A percentile compares a stretch with the other conserved stretches of the same genome.
These are phyloP conservation scores for Cydia fagiglandana DNA, from an alignment of 1,140 invertebrate species.

Conservation along the genomic window DNA sequence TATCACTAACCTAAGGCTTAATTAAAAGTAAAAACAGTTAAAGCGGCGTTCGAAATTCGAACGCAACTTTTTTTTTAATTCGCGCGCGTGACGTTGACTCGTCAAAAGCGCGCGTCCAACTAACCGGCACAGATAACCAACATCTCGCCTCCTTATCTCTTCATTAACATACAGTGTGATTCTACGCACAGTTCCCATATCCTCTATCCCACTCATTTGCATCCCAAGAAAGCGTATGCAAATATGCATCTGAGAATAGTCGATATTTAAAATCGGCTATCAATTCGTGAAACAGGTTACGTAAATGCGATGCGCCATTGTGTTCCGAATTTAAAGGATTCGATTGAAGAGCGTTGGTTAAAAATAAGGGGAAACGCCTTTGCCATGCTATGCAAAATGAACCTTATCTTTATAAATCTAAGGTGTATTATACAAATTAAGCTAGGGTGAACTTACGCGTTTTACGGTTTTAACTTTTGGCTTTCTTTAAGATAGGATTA, in stretches of 20 bases:
- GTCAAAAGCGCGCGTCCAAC: constrained; percentile 68
- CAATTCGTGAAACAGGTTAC: constrained; percentile 76
- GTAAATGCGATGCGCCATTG: constrained; percentile 62
- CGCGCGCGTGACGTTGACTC: constrained; percentile 45
- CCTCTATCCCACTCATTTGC: constrained; percentile 64
- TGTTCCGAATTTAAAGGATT: constrained; percentile 35
- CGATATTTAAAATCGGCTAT: constrained; percentile 67
- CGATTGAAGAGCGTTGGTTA: background rate
- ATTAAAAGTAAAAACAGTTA: background rate
- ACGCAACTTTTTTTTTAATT: constrained; percentile 20
- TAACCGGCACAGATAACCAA: constrained; percentile 63
- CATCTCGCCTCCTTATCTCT: constrained; percentile 62
- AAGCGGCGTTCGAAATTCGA: constrained; percentile 21
- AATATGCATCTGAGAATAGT: constrained; percentile 60
- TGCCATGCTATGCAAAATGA: background rate
- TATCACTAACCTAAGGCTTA: constrained; percentile 1
- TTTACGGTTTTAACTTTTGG: constrained; percentile 10
- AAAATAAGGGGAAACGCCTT: background rate
- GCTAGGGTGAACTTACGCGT: background rate
- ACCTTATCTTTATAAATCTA: background rate
- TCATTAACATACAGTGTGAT: constrained; percentile 68
- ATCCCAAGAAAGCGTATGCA: constrained; percentile 72
- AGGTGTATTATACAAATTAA: background rate
- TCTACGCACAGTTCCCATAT: constrained; percentile 63
- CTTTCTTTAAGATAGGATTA: constrained; percentile 55